These are phyloP conservation scores for Siniperca undulata DNA, from an alignment of 2,797 vertebrate species.

Conservation along the genomic window DNA sequence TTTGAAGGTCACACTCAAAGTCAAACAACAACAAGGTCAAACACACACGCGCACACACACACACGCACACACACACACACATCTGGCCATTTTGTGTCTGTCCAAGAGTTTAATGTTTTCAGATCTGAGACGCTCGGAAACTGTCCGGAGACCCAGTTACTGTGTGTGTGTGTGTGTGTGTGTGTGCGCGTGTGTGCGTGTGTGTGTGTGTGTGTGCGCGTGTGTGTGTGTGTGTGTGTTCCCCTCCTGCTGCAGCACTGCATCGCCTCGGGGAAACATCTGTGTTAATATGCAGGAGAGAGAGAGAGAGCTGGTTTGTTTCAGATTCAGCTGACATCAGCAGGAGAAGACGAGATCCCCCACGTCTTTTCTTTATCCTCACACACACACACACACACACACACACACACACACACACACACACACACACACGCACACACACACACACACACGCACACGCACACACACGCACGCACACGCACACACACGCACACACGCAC, in stretches of 20 bases:
- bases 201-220: constrained; percentile 13
- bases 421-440: background rate
- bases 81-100: background rate
- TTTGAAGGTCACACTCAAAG: constrained; percentile 44
- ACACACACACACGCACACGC: too few species aligned
- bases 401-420: constrained; percentile 10
- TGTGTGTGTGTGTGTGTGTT: constrained; percentile 10
- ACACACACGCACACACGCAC: too few species aligned
- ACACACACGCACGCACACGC: too few species aligned
- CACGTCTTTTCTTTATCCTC: background rate
- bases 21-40: constrained; percentile 8
- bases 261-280: constrained; percentile 61
- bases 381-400: constrained; percentile 30
- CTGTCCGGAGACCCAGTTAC: constrained; percentile 3
- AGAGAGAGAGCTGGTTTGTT: constrained; percentile 30
- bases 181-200: constrained; percentile 16
- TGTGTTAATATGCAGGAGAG: constrained; percentile 56
- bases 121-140: constrained; percentile 21
- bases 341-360: constrained; percentile 35
- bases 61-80: constrained; percentile 1
- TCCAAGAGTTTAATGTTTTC: constrained; percentile 32
- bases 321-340: constrained; percentile 63
- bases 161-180: constrained; percentile 17
- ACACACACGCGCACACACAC: constrained; percentile 9
- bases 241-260: constrained; percentile 40